Percentiles rank a stretch among this genome's conserved stretches.
These are phyloP conservation scores for Camponotus vicinus DNA, from an alignment of 1,140 invertebrate species.

Conservation along the genomic window DNA sequence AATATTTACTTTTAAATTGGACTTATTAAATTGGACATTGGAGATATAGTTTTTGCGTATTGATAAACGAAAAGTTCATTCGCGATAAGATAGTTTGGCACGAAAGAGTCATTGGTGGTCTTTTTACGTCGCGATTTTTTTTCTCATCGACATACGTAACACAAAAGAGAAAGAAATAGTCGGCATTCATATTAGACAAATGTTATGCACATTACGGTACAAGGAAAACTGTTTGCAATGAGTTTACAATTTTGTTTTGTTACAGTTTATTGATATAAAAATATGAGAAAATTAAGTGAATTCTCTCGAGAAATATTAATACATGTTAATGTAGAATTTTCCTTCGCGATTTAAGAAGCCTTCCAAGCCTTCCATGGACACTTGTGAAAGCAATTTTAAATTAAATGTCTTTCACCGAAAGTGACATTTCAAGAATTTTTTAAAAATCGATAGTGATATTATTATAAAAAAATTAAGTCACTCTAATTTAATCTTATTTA, in stretches of 20 bases:
- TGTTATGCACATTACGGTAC: background rate
- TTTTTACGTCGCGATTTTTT: background rate
- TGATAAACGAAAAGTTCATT: constrained; percentile 15
- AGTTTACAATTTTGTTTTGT: background rate
- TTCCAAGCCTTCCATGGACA: background rate
- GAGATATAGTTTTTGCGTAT: background rate
- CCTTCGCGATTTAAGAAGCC: constrained; percentile 19
- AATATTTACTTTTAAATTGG: constrained; percentile 24
- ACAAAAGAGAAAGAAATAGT: background rate
- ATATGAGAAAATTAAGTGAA: constrained; percentile 15
- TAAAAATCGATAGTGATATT: background rate
- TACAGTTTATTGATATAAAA: background rate
- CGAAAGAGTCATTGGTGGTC: background rate
- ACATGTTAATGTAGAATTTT: constrained; percentile 1
- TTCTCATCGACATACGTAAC: too few relatives aligned
- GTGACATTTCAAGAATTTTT: background rate
- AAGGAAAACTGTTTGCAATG: background rate
- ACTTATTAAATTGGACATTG: background rate
- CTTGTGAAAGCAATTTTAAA: constrained; percentile 31
- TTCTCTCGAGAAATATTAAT: background rate
- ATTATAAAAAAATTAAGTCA: background rate
- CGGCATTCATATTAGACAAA: background rate
- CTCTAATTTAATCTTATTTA: background rate
- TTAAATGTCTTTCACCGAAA: background rate
- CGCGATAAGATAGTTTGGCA: background rate